Base-by-base conservation (phyloP, 2,797 vertebrate species). In the Austrolebias charrua region DNA sequence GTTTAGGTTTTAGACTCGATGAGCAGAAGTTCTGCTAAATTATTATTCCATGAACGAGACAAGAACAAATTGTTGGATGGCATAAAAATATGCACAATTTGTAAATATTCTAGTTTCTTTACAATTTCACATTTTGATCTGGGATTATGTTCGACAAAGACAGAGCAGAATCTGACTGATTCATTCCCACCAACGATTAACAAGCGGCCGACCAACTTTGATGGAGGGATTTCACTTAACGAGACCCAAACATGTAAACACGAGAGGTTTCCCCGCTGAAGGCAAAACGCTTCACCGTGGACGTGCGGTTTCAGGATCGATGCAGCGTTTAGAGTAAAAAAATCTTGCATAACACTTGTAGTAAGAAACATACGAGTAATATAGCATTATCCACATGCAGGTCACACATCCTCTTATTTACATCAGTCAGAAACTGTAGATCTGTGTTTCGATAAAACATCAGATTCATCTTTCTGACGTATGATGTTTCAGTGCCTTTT, bases 341-440 rank as follows among this genome's bases (percentile, higher is more conserved):
- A 88, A 89, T 78, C 69, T 87, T 90, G 86, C 88, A 89, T 87
- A 84, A 86, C 75, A 81, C 66, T 86, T 80, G 76, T 78, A 69
- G 69, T 85, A 80, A 73, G 70, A 86, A 86, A 88, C 9, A 46
- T 63, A 63, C 35, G 64, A 49, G 28, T 73, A 78, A 73, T 76
- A 76, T 71, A n/a, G n/a, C n/a, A 59, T 55, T 73, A 68, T 62
- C 66, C 60, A 78, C 90, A 90, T 92, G 90, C 90, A 91, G 46
- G 79, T 76, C 65, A 81, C 59, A 55, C 67, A 78, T 63, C 2
- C 19, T 49, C 20, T 40, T 90, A 89, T 89, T 73, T 90, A 91
- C 86, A 90, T 14, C 5, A 43, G 61, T 63, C 74, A 46, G 40
- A 73, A 31, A 47, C 28, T 53, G 66, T 56, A 33, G 69, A 40